Base-by-base conservation (phyloP, 2,888 invertebrate genomes). In the Coelopa pilipes region DNA sequence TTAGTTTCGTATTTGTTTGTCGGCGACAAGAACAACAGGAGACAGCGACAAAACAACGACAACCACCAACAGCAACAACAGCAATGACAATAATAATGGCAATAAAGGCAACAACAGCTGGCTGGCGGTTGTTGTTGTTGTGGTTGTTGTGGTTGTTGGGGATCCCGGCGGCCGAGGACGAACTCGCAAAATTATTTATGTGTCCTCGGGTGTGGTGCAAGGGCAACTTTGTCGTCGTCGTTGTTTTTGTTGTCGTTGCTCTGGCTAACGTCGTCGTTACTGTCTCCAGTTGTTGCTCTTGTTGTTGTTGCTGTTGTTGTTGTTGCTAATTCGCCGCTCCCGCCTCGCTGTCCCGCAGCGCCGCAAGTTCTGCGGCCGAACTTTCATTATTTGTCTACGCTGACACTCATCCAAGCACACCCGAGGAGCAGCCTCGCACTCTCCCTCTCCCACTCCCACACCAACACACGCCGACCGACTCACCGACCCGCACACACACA, bases 1-100 rank as follows among this genome's bases (percentile, higher is more conserved):
- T 84, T 84, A 84, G 83, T 84, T 84, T 84, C 85, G 83, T 83
- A 84, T 84, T 84, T 84, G 84, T 83, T 84, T 84, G 85, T 83
- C 82, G 81, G 78, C 84, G 83, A 34, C 55, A 69, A n/a, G 12
- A 57, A 34, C 53, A 69, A n/a, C n/a, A n/a, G n/a, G n/a, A n/a
- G n/a, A n/a, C n/a, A n/a, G n/a, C n/a, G n/a, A n/a, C n/a, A n/a
- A n/a, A n/a, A n/a, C n/a, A n/a, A n/a, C n/a, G n/a, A n/a, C n/a
- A n/a, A n/a, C n/a, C n/a, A 69, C 10, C 13, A 53, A 34, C 0
- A 17, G 13, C 50, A 66, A 66, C n/a, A 66, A 24, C 17, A 66
- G 12, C 49, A 59, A 47, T 7, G 45, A 34, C 67, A 67, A 17
- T 10, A 57, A 47, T 13, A 59, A 46, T 13, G 11, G 5, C n/a